These are phyloP conservation scores for Hydropotes inermis DNA, from an alignment of 2,113 vertebrate species.

Conservation along the genomic window DNA sequence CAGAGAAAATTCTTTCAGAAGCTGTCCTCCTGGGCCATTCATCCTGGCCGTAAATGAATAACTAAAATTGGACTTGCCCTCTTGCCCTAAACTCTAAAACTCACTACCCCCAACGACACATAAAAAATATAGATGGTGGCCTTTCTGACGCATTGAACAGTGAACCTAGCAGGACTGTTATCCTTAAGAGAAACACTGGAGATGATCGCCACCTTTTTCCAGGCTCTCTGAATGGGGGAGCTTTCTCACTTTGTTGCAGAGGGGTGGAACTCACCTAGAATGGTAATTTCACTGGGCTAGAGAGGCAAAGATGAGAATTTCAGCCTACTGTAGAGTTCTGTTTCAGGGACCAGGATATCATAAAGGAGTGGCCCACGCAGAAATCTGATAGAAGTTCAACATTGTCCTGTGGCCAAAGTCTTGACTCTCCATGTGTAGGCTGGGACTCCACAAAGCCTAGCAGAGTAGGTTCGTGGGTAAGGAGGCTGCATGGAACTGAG, in stretches of 20 bases:
- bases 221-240: background rate
- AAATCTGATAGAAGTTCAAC: background rate
- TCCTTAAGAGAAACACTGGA: background rate
- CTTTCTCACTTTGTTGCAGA: background rate
- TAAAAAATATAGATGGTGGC: background rate
- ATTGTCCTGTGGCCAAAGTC: background rate
- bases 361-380: background rate
- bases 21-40: background rate
- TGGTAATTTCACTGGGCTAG: background rate
- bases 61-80: background rate
- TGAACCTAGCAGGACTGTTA: background rate
- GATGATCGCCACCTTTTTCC: background rate
- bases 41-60: background rate
- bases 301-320: background rate
- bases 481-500: background rate
- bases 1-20: background rate
- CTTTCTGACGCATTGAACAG: background rate
- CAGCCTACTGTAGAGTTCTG: background rate
- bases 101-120: background rate
- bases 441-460: background rate
- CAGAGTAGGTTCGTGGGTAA: background rate
- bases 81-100: background rate
- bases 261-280: background rate
- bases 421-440: background rate
- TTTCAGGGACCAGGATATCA: rapidly evolving